phyloP scores from a whole-genome alignment of 2,113 vertebrate species.

The Spea bombifrons region DNA sequence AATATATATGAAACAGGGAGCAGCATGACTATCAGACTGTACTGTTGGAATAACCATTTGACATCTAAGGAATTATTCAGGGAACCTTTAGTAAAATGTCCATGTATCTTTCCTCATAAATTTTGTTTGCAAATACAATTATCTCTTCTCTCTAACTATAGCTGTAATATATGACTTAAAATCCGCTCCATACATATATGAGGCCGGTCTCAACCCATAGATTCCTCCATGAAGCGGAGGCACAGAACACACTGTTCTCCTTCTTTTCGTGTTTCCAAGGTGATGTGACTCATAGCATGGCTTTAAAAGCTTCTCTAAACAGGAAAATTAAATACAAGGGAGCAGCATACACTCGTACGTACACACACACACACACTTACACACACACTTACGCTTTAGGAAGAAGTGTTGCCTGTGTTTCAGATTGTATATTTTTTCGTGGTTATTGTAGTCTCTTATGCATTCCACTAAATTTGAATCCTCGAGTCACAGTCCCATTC shows the following conservation, averaged over 20 bases:
- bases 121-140: no score
- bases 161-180: not conserved
- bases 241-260: slow-evolving; percentile 15
- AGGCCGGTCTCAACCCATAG: not conserved
- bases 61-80: no score
- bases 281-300: slow-evolving; percentile 38
- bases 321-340: slow-evolving; percentile 30
- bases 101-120: no score
- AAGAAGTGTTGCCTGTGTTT: not conserved
- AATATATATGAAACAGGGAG: no score
- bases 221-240: not conserved
- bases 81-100: no score
- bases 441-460: not conserved
- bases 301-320: slow-evolving; percentile 17
- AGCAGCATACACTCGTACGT: not conserved
- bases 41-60: no score
- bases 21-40: no score
- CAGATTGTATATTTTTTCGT: not conserved
- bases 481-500: no score
- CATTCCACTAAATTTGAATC: no score
- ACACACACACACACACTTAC: no score
- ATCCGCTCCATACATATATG: not conserved
- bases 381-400: no score
- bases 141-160: no score
- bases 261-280: slow-evolving; percentile 41